A percentile compares a stretch with the other conserved stretches of the same genome.
Evolutionary conservation across 1,140 invertebrate genomes (phyloP).

Genomic region (Meteorus sp.): DNA sequence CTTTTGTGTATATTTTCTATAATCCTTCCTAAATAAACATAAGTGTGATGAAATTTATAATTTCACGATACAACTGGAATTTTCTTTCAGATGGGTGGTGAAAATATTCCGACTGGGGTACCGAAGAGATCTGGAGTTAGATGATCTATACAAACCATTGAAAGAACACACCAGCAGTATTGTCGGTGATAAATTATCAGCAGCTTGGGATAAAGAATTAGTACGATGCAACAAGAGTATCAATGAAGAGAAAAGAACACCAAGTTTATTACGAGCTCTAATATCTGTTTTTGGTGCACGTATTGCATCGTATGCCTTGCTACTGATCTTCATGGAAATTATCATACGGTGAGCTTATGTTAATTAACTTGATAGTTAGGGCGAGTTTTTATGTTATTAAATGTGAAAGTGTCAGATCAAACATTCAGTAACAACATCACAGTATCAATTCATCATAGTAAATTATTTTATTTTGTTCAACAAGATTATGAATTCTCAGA

Average conservation of each 20-base stretch:
- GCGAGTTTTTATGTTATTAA: too few relatives aligned
- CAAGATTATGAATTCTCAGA: too few relatives aligned
- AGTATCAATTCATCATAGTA: too few relatives aligned
- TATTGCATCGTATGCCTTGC: slow-evolving; percentile 58
- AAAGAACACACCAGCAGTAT: slow-evolving; percentile 60
- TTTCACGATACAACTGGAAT: too few relatives aligned
- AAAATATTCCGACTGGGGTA: slow-evolving; percentile 68
- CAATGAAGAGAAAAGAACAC: slow-evolving; percentile 43
- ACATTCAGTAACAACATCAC: too few relatives aligned
- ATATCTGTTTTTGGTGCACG: slow-evolving; percentile 58
- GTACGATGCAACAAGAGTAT: slow-evolving; percentile 21
- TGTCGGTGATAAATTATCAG: slow-evolving; percentile 54
- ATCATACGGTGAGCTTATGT: slow-evolving; percentile 55
- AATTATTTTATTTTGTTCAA: too few relatives aligned
- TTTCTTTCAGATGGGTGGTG: slow-evolving; percentile 64
- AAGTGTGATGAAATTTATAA: too few relatives aligned
- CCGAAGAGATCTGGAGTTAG: slow-evolving; percentile 66
- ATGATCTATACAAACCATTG: slow-evolving; percentile 69
- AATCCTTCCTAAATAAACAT: background rate
- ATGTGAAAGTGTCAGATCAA: too few relatives aligned
- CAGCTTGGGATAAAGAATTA: slow-evolving; percentile 47
- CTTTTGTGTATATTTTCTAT: background rate
- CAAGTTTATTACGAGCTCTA: slow-evolving; percentile 61
- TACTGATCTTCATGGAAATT: slow-evolving; percentile 58
- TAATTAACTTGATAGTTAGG: background rate